Percentiles rank a stretch among this genome's conserved stretches.
Evolutionary conservation across 2,888 invertebrate species (phyloP).

Genomic region (Nebria salina): DNA sequence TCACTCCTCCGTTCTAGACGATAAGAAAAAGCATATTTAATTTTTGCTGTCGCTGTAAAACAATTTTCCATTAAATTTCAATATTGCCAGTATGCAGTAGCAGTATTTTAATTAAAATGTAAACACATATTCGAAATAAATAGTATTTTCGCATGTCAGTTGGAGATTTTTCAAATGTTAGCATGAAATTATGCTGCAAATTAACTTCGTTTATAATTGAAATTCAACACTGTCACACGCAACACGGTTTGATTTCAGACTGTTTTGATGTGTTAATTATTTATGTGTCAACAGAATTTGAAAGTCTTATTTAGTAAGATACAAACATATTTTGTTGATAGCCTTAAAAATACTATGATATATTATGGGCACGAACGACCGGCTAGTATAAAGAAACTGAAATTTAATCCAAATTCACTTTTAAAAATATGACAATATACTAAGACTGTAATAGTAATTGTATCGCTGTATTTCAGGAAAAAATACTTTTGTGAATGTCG

Average conservation of each 20-base stretch:
- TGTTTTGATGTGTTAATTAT: conserved; percentile 40
- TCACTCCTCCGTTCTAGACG: neutral
- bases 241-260: conserved; percentile 30
- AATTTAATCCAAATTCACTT: too few relatives aligned
- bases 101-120: conserved; percentile 25
- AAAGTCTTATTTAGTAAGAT: conserved; percentile 30
- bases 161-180: conserved; percentile 35
- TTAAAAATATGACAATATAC: too few relatives aligned
- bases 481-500: too few relatives aligned
- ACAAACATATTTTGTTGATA: neutral
- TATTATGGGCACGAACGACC: too few relatives aligned
- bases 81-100: neutral
- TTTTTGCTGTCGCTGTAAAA: neutral
- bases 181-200: conserved; percentile 36
- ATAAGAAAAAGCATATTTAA: neutral
- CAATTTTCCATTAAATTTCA: neutral
- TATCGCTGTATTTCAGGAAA: too few relatives aligned
- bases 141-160: conserved; percentile 41
- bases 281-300: neutral
- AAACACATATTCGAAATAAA: conserved; percentile 41
- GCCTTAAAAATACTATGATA: neutral
- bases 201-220: conserved; percentile 42
- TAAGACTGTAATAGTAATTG: too few relatives aligned
- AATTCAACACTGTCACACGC: conserved; percentile 44
- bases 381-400: too few relatives aligned